phyloP scores from a whole-genome alignment of 2,797 vertebrate species.

The Anabacerthia variegaticeps region DNA sequence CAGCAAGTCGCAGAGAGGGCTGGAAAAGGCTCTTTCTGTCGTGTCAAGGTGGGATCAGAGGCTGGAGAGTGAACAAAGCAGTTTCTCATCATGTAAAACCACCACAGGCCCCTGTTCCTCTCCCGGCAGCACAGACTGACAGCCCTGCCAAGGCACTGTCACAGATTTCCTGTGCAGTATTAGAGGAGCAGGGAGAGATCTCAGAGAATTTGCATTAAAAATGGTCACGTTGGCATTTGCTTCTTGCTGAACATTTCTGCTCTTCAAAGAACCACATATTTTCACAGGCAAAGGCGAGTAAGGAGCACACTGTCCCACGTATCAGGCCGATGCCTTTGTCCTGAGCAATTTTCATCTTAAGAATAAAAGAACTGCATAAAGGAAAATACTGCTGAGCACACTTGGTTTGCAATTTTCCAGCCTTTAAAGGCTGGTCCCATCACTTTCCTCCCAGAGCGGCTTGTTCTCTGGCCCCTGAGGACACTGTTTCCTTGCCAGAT shows the following conservation, averaged over 20 bases:
- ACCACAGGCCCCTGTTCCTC: background rate
- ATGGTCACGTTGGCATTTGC: slow-evolving; percentile 47
- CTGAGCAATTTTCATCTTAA: slow-evolving; percentile 46
- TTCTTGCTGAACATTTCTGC: slow-evolving; percentile 5
- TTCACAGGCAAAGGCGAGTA: background rate
- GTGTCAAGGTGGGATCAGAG: background rate
- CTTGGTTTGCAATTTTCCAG: slow-evolving; percentile 67
- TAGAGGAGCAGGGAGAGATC: background rate
- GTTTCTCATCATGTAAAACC: background rate
- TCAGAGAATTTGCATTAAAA: slow-evolving; percentile 37
- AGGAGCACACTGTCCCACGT: slow-evolving; percentile 51
- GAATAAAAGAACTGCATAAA: slow-evolving; percentile 64
- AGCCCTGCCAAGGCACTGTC: slow-evolving; percentile 28
- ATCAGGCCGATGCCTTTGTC: slow-evolving; percentile 33
- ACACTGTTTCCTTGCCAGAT: slow-evolving; percentile 70
- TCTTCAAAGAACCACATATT: slow-evolving; percentile 4
- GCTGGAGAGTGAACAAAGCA: background rate
- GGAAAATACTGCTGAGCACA: slow-evolving; percentile 65
- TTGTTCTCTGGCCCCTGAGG: slow-evolving; percentile 64
- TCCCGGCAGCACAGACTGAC: background rate
- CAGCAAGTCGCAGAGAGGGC: background rate
- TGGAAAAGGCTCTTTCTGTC: background rate
- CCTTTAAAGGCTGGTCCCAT: slow-evolving; percentile 64
- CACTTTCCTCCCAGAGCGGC: slow-evolving; percentile 48
- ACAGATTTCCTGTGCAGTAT: background rate